These are phyloP conservation scores for Megaustenia siamemsis DNA, from an alignment of 2,888 invertebrate species.

Conservation along the genomic window DNA sequence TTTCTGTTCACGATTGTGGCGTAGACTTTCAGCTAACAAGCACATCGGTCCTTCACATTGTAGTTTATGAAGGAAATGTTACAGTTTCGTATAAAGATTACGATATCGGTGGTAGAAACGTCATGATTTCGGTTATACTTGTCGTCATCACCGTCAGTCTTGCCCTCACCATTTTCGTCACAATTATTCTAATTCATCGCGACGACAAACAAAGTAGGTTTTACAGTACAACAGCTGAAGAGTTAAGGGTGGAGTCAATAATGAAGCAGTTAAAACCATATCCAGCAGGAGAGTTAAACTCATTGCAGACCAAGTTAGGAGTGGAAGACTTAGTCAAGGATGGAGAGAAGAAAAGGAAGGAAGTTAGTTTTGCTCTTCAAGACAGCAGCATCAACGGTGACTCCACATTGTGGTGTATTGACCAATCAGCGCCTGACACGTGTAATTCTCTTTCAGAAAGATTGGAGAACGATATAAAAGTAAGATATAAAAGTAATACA, in stretches of 20 bases:
- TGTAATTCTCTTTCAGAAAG: no score
- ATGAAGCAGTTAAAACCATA: slow-evolving; percentile 34
- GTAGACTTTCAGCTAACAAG: slow-evolving; percentile 46
- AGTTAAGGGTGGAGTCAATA: slow-evolving; percentile 50
- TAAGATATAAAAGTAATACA: no score
- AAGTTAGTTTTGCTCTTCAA: slow-evolving; percentile 65
- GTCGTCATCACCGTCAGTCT: slow-evolving; percentile 63
- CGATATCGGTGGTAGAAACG: slow-evolving; percentile 55
- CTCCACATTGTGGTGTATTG: slow-evolving; percentile 2
- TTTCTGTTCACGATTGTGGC: slow-evolving; percentile 49
- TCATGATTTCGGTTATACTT: slow-evolving; percentile 61
- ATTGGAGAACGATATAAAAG: no score
- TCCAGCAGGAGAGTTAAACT: not conserved
- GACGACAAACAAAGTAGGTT: slow-evolving; percentile 56
- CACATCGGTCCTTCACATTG: slow-evolving; percentile 53
- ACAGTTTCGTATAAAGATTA: slow-evolving; percentile 4
- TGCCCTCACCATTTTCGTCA: slow-evolving; percentile 60
- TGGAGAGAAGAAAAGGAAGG: slow-evolving; percentile 60
- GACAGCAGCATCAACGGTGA: slow-evolving; percentile 52
- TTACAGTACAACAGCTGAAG: slow-evolving; percentile 58
- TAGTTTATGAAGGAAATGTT: slow-evolving; percentile 57
- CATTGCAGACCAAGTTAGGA: slow-evolving; percentile 26
- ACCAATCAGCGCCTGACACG: no score
- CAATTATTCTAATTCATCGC: slow-evolving; percentile 61
- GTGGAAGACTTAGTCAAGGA: slow-evolving; percentile 7